Evolutionary conservation across 2,888 invertebrate genomes (phyloP), one percentile per base, ranked within the genome.

Genomic region (Rotaria socialis): DNA sequence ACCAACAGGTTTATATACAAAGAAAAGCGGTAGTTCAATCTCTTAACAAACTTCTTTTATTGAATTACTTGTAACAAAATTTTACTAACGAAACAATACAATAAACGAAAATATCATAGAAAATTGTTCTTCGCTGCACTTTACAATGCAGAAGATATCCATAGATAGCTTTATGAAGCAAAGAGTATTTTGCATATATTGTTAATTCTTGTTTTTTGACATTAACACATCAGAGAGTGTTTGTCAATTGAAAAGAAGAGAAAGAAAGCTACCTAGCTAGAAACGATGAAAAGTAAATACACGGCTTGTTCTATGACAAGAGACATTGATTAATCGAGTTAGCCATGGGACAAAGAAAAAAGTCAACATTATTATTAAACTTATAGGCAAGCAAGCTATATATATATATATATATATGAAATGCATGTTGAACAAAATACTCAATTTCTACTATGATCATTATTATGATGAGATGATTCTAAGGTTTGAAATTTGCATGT

Each of bases 201-300:
- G 67, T 35, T 67, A 67, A 67, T 67, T 67, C 67, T 67, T 67
- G 14, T 67, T 35, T 67, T 67, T 67, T 67, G 67, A 67, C 67
- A 67, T 67, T 67, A 67, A 67, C 67, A 67, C 67, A 67, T 67
- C 67, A 67, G 67, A 67, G 67, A 67, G 35, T 67, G 67, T 67
- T 67, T 67, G 67, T 67, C 67, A 67, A 67, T 67, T 67, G 67
- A 67, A 67, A 67, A 35, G 14, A 16, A 8, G 60, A 27, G 60
- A 58, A 10, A 60, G 60, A 60, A 27, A 67, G 67, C 67, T 67
- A 67, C 67, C 67, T 67, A 35, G 35, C 19, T 67, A 67, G 35
- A 19, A 67, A 67, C 67, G 67, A 67, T 67, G 67, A 67, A 67
- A 35, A 67, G 67, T 35, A 67, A 67, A 67, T 67, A 67, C 24